Percentiles rank a stretch among this genome's conserved stretches.
phyloP scores from a whole-genome alignment of 2,113 vertebrate species.

The Daboia siamensis region DNA sequence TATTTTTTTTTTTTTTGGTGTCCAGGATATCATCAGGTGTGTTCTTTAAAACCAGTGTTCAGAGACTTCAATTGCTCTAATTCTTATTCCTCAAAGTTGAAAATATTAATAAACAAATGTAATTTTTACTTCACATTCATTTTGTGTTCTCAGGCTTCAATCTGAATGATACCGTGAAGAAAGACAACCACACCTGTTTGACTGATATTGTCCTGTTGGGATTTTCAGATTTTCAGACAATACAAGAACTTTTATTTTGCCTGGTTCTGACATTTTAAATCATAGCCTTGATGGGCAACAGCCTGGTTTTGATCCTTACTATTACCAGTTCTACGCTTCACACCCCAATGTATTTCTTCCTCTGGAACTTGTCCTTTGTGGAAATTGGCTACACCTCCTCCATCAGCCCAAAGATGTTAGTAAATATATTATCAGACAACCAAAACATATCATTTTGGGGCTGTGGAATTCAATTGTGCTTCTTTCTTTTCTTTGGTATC shows the following conservation, averaged over 20 bases:
- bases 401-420: constrained; percentile 40
- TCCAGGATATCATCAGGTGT: too few relatives aligned
- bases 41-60: too few relatives aligned
- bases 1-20: too few relatives aligned
- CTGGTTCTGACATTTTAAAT: constrained; percentile 38
- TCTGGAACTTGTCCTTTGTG: constrained; percentile 34
- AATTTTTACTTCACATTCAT: not conserved
- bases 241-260: constrained; percentile 29
- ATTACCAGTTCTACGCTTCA: constrained; percentile 17
- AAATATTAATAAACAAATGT: not conserved
- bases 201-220: constrained; percentile 23
- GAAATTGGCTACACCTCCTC: constrained; percentile 45
- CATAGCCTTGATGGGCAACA: constrained; percentile 20
- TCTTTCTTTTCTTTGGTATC: not conserved
- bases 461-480: not conserved
- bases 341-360: constrained; percentile 32
- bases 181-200: not conserved
- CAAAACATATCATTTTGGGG: not conserved
- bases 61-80: too few relatives aligned
- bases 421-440: constrained; percentile 19
- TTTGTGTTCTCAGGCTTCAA: not conserved
- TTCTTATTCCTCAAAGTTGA: too few relatives aligned
- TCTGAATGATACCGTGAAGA: not conserved
- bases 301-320: constrained; percentile 33
- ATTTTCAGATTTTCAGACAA: constrained; percentile 21